Evolutionary conservation across 2,113 vertebrate species (phyloP), one percentile per base, ranked within the genome.

Genomic region (Megalops atlanticus): DNA sequence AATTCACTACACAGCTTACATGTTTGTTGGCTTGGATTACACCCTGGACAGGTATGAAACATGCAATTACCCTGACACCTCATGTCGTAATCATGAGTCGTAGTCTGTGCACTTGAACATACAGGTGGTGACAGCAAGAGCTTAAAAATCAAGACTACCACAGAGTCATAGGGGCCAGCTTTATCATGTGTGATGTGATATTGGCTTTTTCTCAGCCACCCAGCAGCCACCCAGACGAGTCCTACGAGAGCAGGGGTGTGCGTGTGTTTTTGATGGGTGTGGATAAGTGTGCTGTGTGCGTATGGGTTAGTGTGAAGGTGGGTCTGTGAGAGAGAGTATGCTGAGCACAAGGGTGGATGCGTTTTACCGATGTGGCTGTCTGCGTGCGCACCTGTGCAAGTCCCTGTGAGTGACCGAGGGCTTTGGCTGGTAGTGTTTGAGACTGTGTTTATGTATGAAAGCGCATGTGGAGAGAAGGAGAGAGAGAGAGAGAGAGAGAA

Each of bases 11-110:
- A 84, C n/a, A 74, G 86, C 85, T 87, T 86, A 82, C 54, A 16
- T 88, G 85, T 85, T 87, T 80, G 74, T 80, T 43, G 36, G 79
- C 74, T 85, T 78, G 84, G 84, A 87, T 90, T 92, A 89, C 91
- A 90, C 91, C 91, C 91, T 80, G 83, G 80, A 86, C 91, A 91
- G 91, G 93, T 92, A 93, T 92, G 92, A 88, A 84, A 84, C 52
- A 77, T 86, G 88, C 86, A 93, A 89, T 92, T 90, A 92, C 68
- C 82, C 80, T 80, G 84, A 88, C 81, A 85, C 85, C 87, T 87
- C 88, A 79, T 85, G 88, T 84, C 86, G 82, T 89, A 89, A 90
- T 93, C 86, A 88, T 87, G 86, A 88, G 88, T n/a, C 47, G 47
- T 10, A 82, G 86, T 86, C 83, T 86, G 78, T 87, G 35, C 79